Conservation (phyloP, 2,888 invertebrate genomes). For the Reticulitermes lucifugus region DNA sequence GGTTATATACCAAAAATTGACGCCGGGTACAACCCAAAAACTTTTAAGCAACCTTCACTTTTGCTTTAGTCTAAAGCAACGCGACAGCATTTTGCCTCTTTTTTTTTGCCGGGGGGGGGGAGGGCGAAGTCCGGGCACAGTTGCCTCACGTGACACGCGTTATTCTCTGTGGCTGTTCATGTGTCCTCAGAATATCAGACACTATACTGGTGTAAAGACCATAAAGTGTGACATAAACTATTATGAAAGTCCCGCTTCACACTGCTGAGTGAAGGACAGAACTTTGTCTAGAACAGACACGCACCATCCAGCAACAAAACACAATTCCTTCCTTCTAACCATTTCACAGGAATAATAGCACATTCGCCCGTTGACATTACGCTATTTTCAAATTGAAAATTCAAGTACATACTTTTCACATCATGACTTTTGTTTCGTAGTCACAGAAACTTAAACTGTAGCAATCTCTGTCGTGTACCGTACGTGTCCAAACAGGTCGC, state of each 20-base stretch:
- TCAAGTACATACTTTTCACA: neutral
- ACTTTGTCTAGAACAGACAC: neutral
- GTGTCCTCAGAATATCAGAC: no score
- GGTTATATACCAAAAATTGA: no score
- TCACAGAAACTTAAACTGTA: neutral
- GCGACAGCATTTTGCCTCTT: no score
- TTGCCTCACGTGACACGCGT: no score
- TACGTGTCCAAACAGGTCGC: neutral
- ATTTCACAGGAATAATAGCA: neutral
- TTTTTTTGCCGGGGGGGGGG: no score
- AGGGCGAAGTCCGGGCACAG: no score
- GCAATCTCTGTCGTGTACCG: neutral
- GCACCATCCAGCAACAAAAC: neutral
- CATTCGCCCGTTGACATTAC: neutral
- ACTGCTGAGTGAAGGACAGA: neutral
- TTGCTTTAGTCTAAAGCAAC: no score
- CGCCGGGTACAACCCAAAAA: no score
- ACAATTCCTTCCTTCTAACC: neutral
- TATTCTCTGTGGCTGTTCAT: neutral
- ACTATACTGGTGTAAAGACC: no score
- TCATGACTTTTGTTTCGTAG: neutral
- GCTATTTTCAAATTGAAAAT: constrained; percentile 2
- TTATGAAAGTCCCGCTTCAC: neutral
- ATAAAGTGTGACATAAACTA: no score
- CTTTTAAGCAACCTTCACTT: no score